phyloP scores from a whole-genome alignment of 2,888 invertebrate species.

The Pheosia tremula region DNA sequence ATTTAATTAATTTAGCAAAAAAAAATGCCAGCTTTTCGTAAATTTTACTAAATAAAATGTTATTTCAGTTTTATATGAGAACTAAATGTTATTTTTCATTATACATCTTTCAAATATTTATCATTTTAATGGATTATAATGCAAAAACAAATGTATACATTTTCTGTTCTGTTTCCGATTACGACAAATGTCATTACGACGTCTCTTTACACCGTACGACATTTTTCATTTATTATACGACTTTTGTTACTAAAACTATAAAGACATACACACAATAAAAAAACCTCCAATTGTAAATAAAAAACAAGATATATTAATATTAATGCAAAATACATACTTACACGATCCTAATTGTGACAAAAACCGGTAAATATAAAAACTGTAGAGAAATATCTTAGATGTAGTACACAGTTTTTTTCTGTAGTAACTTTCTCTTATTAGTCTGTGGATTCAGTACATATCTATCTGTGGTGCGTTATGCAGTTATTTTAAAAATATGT shows the following conservation, averaged over 20 bases:
- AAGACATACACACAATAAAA: too few relatives aligned
- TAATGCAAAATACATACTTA: too few relatives aligned
- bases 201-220: neutral
- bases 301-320: too few relatives aligned
- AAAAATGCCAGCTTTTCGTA: neutral
- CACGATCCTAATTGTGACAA: neutral
- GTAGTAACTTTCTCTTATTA: too few relatives aligned
- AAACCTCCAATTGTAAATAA: too few relatives aligned
- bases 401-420: neutral
- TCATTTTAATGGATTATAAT: neutral
- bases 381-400: neutral
- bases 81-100: too few relatives aligned
- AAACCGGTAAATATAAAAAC: neutral
- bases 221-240: neutral
- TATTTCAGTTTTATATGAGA: too few relatives aligned
- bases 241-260: too few relatives aligned
- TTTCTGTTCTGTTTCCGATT: neutral
- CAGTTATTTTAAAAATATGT: constrained; percentile 11
- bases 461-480: too few relatives aligned
- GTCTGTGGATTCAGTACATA: too few relatives aligned
- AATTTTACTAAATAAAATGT: too few relatives aligned
- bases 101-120: too few relatives aligned
- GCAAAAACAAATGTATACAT: neutral
- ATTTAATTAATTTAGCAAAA: neutral
- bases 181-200: neutral